Percentiles rank a stretch among this genome's conserved stretches.
phyloP scores from a whole-genome alignment of 2,113 vertebrate species.

The Malurus cyaneus region DNA sequence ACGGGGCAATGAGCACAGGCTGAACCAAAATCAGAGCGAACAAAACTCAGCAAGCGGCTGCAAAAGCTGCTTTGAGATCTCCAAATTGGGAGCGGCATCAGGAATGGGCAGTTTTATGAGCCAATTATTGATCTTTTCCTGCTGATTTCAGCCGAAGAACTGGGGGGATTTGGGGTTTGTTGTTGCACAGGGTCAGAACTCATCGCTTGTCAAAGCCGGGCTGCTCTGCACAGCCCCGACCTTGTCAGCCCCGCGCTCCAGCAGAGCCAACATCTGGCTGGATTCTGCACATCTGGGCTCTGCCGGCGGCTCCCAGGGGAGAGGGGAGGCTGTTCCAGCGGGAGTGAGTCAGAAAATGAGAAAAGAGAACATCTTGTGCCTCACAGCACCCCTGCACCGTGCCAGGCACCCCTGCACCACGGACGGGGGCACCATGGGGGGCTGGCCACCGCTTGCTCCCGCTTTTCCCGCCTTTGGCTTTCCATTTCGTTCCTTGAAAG shows the following conservation, averaged over 20 bases:
- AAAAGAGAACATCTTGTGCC: not conserved
- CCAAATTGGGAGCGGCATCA: not conserved
- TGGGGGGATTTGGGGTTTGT: not conserved
- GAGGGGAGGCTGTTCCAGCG: accelerated
- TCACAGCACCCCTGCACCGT: not conserved
- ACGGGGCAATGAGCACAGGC: not conserved
- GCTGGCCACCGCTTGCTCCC: too few relatives aligned
- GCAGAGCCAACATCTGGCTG: not conserved
- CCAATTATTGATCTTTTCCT: not conserved
- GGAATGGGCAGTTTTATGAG: accelerated
- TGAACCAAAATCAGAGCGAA: not conserved
- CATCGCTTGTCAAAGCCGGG: not conserved
- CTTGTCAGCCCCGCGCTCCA: not conserved
- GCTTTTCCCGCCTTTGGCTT: too few relatives aligned
- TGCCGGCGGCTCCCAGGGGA: not conserved
- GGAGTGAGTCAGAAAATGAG: not conserved
- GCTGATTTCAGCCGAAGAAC: not conserved
- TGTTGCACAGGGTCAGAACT: accelerated
- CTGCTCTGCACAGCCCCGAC: not conserved
- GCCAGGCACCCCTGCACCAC: accelerated
- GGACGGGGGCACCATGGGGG: too few relatives aligned
- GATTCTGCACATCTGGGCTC: not conserved
- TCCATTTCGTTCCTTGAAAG: too few relatives aligned
- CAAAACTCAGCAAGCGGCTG: not conserved
- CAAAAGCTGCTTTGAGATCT: not conserved